Conservation (phyloP, 2,888 invertebrate species). For the Drosophila pegasa region DNA sequence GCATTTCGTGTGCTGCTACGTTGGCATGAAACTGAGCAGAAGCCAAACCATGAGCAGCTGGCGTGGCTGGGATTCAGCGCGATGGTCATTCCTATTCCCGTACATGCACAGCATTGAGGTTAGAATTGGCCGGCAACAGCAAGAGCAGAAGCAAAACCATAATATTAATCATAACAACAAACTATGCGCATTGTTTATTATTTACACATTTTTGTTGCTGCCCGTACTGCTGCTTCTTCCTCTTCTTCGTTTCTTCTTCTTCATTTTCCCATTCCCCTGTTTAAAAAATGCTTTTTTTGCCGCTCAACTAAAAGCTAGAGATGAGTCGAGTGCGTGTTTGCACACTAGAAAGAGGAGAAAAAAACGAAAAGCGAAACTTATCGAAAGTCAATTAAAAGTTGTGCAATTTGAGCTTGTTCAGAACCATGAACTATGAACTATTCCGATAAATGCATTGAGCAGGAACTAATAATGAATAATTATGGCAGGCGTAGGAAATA, state of each 20-base stretch:
- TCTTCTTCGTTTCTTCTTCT: background rate
- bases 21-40: conserved; percentile 46
- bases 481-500: background rate
- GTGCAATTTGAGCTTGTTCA: background rate
- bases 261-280: background rate
- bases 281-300: conserved; percentile 7
- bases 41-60: conserved; percentile 49
- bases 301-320: conserved; percentile 31
- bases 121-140: conserved; percentile 45
- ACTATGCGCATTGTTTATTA: conserved; percentile 54
- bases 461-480: background rate
- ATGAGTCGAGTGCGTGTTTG: conserved; percentile 23
- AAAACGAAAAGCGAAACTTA: conserved; percentile 3
- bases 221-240: conserved; percentile 19
- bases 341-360: background rate
- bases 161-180: conserved; percentile 47
- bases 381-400: conserved; percentile 18
- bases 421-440: background rate
- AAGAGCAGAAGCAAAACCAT: background rate
- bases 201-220: conserved; percentile 39
- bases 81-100: conserved; percentile 33
- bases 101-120: conserved; percentile 39
- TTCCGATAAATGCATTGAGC: conserved; percentile 2
- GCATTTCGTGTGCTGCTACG: conserved; percentile 60
- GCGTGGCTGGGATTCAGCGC: conserved; percentile 43